Evolutionary conservation across 2,113 vertebrate genomes (phyloP), one percentile per base, ranked within the genome.

Genomic region (Spea multiplicata): DNA sequence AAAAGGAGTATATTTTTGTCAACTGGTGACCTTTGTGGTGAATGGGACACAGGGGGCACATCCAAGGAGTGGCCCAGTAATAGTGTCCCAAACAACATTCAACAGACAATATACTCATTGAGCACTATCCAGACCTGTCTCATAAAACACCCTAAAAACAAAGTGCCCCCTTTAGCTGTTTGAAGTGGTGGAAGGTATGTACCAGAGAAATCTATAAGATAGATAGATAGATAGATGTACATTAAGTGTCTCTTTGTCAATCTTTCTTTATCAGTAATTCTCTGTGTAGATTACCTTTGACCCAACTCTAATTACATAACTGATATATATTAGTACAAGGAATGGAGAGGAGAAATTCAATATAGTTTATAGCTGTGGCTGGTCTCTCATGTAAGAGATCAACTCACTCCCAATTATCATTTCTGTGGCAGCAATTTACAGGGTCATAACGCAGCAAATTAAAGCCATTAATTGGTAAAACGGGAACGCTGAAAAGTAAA

Each of bases 401-500:
- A 72, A 73, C 59, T 79, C 70, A 44, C 62, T 71, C 61, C 52
- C 71, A 80, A 80, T 80, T 73, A 80, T 73, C 77, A 73, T 80
- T 79, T 73, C 77, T 73, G 77, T 73, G 70, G 49, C 77, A 73
- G 70, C 71, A 57, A 80, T 80, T 80, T 73, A 73, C 48, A 65
- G 77, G 71, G 70, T 61, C 62, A 45, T 73, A 80, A 80, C 71
- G 44, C 70, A 66, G 77, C 71, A 80, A 80, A 80, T 80, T 73
- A 80, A 73, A 66, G 62, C 77, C 71, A 80, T 80, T 80, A 80
- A 80, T 73, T 73, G 77, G 62, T 62, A 48, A 62, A 53, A 70
- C 67, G 71, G n/a, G 62, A 62, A 67, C 13, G 77, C 47, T 80
- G 77, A 80, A 80, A 80, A 73, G 70, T 80, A 80, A 80, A 80